Base-by-base conservation (phyloP, 2,888 invertebrate genomes). In the Norana najaformis region DNA sequence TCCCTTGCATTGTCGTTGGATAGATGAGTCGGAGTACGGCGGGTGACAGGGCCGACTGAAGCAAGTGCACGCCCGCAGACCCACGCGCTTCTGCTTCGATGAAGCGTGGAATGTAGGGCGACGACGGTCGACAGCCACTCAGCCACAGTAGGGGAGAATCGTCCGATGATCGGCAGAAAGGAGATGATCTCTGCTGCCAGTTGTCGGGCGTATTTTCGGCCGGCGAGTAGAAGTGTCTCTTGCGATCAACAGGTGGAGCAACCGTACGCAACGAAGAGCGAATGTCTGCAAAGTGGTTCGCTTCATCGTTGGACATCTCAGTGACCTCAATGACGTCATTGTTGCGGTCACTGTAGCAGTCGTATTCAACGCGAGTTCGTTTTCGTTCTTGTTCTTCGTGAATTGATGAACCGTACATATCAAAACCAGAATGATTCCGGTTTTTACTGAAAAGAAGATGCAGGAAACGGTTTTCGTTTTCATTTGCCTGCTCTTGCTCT, bases 271-370 rank as follows among this genome's bases (percentile, higher is more conserved):
- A 20, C 20, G 18, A n/a, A 69, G 30, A 69, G 0, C 69, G 30
- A 69, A 69, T 69, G 69, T 69, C 69, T n/a, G 69, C 69, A 69
- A 30, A 69, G 30, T n/a, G 69, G 69, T 69, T 69, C n/a, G 30
- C n/a, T n/a, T 69, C 69, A n/a, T n/a, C 69, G n/a, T 30, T n/a
- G 69, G 69, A 69, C 69, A 69, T 69, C n/a, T 69, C 69, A 69
- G 69, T 8, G 30, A n/a, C 69, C n/a, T 13, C 69, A 1, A 69
- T 69, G 30, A 69, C 69, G 69, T 69, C 69, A 69, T n/a, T 69
- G n/a, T n/a, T 69, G n/a, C 69, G n/a, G 69, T 69, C 11, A n/a
- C 69, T 30, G n/a, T 8, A 69, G 13, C n/a, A 11, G 16, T 69
- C n/a, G 69, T n/a, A n/a, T 11, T 11, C 69, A 69, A 69, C 69